phyloP scores from a whole-genome alignment of 2,888 invertebrate species.

The Deilephila elpenor region DNA sequence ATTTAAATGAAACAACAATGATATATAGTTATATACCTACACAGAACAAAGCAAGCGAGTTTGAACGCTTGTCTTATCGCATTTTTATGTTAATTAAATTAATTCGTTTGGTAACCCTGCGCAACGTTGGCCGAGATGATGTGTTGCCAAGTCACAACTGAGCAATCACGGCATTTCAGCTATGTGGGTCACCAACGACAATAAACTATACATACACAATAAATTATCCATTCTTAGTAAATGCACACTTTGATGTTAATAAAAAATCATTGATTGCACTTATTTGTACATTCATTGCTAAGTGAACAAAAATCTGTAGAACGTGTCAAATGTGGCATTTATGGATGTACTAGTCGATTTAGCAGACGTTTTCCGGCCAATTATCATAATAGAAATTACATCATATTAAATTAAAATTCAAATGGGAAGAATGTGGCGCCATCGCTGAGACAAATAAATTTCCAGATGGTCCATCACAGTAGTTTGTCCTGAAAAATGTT shows the following conservation, averaged over 20 bases:
- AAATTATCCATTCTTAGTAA: background rate
- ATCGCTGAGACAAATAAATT: no score
- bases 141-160: slow-evolving; percentile 23
- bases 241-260: background rate
- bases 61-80: slow-evolving; percentile 7
- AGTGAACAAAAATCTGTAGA: background rate
- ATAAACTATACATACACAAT: slow-evolving; percentile 45
- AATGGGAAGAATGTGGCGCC: no score
- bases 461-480: no score
- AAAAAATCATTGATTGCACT: background rate
- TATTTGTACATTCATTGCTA: background rate
- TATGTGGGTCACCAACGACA: slow-evolving; percentile 61
- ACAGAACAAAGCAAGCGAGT: slow-evolving; percentile 7
- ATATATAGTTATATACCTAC: background rate
- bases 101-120: slow-evolving; percentile 15
- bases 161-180: slow-evolving; percentile 41
- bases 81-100: slow-evolving; percentile 14
- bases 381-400: no score
- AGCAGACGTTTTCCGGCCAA: no score
- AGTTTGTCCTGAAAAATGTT: background rate
- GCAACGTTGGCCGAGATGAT: slow-evolving; percentile 16
- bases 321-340: background rate
- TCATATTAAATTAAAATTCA: no score
- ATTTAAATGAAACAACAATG: background rate
- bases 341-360: background rate